These are phyloP conservation scores for Vireo altiloquus DNA, from an alignment of 2,113 vertebrate species.

Conservation along the genomic window DNA sequence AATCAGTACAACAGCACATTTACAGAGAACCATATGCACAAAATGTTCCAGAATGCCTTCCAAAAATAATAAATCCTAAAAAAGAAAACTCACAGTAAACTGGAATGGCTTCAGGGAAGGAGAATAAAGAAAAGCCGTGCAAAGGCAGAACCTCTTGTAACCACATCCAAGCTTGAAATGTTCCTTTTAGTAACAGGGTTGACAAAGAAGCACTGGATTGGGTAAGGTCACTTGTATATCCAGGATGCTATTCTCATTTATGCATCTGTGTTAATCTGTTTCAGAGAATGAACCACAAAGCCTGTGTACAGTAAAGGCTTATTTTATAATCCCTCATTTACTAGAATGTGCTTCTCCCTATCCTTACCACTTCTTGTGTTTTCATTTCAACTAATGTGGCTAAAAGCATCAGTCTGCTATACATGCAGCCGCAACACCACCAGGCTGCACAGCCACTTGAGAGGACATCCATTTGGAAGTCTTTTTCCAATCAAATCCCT, in stretches of 20 bases:
- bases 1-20: conserved; percentile 67
- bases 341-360: neutral
- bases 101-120: conserved; percentile 1
- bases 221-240: neutral
- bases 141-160: neutral
- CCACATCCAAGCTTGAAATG: neutral
- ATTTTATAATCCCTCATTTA: neutral
- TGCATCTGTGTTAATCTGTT: neutral
- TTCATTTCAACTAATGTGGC: neutral
- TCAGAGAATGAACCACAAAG: neutral
- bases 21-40: conserved; percentile 53
- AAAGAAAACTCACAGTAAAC: conserved; percentile 49
- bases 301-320: neutral
- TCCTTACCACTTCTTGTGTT: neutral
- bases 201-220: neutral
- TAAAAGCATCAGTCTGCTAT: neutral
- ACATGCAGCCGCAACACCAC: neutral
- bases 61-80: conserved; percentile 71
- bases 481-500: neutral
- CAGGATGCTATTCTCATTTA: neutral
- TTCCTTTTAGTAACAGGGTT: neutral
- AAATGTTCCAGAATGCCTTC: conserved; percentile 70
- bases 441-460: neutral
- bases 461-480: neutral
- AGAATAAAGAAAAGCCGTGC: neutral